Base-by-base conservation (phyloP, 2,888 invertebrate species). In the Plusia festucae region DNA sequence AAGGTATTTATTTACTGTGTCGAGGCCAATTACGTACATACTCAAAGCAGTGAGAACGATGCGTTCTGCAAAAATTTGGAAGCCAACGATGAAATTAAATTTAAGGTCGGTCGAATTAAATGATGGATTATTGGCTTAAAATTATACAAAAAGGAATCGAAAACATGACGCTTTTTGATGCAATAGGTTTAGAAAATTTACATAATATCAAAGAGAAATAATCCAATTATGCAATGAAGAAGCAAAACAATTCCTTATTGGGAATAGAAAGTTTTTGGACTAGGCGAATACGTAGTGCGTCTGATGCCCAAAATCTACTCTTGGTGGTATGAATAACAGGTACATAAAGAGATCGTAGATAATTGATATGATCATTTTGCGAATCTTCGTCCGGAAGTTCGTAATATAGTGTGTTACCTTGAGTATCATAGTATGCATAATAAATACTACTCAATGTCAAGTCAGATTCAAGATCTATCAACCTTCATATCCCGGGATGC, bases 1-100 rank as follows among this genome's bases (percentile, higher is more conserved):
- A 81, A 75, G 69, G 77, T 46, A 69, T 56, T 65, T 68, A 30
- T 62, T 79, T 75, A 72, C 59, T 77, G 60, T 81, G 82, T 79
- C 79, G 70, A 81, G 80, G 82, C 53, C 73, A 77, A 68, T 81
- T 72, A 77, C 82, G 64, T 67, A 61, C 20, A 57, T 58, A 68
- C 56, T 59, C 61, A 70, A 65, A 65, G 66, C 61, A 46, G 62
- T 61, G 15, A 63, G 69, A 57, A 63, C 34, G 58, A 70, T 66
- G 18, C 49, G 56, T 65, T 65, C 68, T 70, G 59, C 65, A 62
- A 65, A 69, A 54, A 60, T 72, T 71, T 66, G 40, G 62, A 59
- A 53, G 60, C 30, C 44, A 61, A 51, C 40, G 20, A 16, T 56
- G 64, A 34, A 72, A 66, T 72, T 55, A 53, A 63, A 44, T 68